Percentiles rank a stretch among this genome's conserved stretches.
Evolutionary conservation across 2,888 invertebrate species (phyloP).

Genomic region (Troilus luridus): DNA sequence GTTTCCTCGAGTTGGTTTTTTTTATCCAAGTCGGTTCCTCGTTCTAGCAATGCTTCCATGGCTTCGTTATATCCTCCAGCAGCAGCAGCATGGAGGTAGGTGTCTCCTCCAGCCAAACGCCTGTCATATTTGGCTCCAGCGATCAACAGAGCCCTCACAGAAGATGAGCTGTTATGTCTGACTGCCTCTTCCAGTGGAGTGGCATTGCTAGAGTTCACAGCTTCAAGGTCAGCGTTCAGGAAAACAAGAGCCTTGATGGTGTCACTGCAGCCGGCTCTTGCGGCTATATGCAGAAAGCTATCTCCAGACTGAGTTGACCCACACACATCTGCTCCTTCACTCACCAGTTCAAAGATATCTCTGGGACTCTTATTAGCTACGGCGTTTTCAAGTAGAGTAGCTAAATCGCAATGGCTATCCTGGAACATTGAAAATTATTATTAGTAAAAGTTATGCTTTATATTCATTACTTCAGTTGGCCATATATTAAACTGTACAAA

Average conservation of each 20-base stretch:
- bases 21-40: background rate
- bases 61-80: background rate
- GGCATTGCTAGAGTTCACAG: background rate
- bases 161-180: background rate
- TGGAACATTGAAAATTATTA: background rate
- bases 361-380: background rate
- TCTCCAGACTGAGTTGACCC: background rate
- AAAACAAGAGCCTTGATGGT: background rate
- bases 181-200: background rate
- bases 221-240: background rate
- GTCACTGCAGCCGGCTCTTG: background rate
- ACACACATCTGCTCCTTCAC: background rate
- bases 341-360: background rate
- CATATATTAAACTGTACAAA: too few species aligned
- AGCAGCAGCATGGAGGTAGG: background rate
- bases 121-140: background rate
- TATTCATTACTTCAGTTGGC: too few species aligned
- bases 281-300: background rate
- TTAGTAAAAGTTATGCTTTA: too few species aligned
- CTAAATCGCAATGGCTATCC: background rate
- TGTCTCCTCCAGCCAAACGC: background rate
- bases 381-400: background rate
- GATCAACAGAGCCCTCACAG: background rate
- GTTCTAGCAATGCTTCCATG: background rate
- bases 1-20: background rate